Conservation (phyloP, 2,113 vertebrate species). For the Megaceryle torquata region DNA sequence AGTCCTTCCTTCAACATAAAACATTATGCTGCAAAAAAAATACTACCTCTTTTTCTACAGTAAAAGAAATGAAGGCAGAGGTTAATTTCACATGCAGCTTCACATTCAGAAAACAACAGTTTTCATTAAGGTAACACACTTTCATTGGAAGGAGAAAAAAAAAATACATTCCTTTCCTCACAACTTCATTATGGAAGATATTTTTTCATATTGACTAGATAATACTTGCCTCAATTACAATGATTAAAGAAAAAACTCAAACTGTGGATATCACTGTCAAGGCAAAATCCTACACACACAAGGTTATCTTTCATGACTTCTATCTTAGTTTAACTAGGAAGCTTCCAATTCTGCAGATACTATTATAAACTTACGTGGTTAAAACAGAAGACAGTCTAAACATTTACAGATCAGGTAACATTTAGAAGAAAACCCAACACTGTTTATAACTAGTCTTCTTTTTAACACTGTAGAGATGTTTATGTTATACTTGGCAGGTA, state of each 20-base stretch:
- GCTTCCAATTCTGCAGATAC: not conserved
- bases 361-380: not conserved
- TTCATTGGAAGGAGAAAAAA: not conserved
- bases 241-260: not conserved
- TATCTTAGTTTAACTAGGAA: not conserved
- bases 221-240: not conserved
- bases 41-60: not conserved
- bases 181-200: not conserved
- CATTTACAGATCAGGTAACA: not conserved
- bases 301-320: not conserved
- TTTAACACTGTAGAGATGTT: not conserved
- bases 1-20: not conserved
- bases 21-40: not conserved
- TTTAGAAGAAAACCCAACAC: not conserved
- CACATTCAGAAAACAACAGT: not conserved
- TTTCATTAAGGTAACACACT: not conserved
- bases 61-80: not conserved
- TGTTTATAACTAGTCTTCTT: not conserved
- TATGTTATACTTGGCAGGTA: not conserved
- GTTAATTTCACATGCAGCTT: not conserved
- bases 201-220: not conserved
- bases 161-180: not conserved
- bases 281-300: not conserved
- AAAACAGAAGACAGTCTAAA: not conserved
- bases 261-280: not conserved